Evolutionary conservation across 1,140 invertebrate genomes (phyloP), one percentile per base, ranked within the genome.

Genomic region (Octopus bimaculoides): DNA sequence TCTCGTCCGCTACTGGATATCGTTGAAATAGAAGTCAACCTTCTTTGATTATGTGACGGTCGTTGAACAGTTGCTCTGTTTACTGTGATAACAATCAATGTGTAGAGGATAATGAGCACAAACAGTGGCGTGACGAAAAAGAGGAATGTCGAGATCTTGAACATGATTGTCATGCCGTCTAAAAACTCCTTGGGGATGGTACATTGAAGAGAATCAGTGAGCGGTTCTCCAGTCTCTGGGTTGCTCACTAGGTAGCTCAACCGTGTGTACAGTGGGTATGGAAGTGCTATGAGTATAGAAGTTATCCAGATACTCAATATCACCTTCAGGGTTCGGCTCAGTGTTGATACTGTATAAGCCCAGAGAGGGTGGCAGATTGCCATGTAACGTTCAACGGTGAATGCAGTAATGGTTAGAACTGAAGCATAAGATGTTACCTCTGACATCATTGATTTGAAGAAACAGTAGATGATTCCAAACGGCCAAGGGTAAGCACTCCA

Each of bases 371-470:
- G 94, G 89, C 96, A 98, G 83, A 98, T 98, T 17, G 96, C 97
- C 26, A 98, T 93, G 89, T 98, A 99, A 75, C 97, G 90, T 89
- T 99, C 97, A 6, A 97, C 93, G 0, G 97, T 98, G 90, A 99
- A 99, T 4, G 96, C 95, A 0, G 95, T 96, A 75, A 97, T 97
- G 8, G 95, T 97, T 74, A 98, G 91, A 0, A 98, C 95, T 0
- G 97, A 97, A 0, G 97, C 96, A 89, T 98, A 97, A 4, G 96
- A 95, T 0, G 96, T 97, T 5, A 95, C 96, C 88, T 98, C 97
- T 0, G 95, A 94, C 0, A 95, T 92, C 69, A 97, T 92, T 0
- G 95, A 95, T 80, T 95, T 93, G 52, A 96, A 90, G 8, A 96
- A 91, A 89, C 96, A 98, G 89, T 97, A 96, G 3, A 91, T 91